Evolutionary conservation across 1,140 invertebrate genomes (phyloP), one percentile per base, ranked within the genome.

Genomic region (Drosophila simulans): DNA sequence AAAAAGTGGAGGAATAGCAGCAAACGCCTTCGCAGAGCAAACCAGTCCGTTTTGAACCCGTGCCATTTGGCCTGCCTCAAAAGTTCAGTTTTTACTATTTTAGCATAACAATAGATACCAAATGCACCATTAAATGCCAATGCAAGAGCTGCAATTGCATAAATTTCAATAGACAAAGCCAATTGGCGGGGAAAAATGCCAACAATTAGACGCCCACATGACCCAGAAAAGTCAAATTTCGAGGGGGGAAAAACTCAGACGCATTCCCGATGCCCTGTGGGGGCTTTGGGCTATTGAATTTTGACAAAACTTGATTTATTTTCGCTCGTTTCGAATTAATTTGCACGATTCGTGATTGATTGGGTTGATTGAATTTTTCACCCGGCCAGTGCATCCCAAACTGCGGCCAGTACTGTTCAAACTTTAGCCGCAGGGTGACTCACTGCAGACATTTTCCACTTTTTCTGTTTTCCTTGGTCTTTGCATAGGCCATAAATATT

Each of bases 181-280:
- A 53, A 56, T 59, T 31, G 35, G 63, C 31, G 27, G 22, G 22
- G 52, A 15, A 49, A 85, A 63, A 73, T 86, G 55, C 83, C 62
- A 76, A 83, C 82, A 86, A 88, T 86, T 86, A 88, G 62, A 86
- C 82, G 75, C 83, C 82, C 84, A 86, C 82, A 63, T 88, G 70
- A 73, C 45, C 56, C 48, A 62, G 54, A 76, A 60, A 85, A 51
- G 56, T 76, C 57, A 63, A 51, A 78, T 78, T 70, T 40, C 25
- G n/a, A 68, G n/a, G 25, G 11, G 15, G 10, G 25, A 62, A 56
- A 77, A 77, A 74, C 35, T 76, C 42, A 49, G 55, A 35, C 35
- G 62, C 17, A 57, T 63, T 66, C 62, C 59, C 48, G 54, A 57
- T 73, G 62, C 69, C 83, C 79, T 76, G 83, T 76, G 72, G 72